These are phyloP conservation scores for Pseudanteris insignis DNA, from an alignment of 2,888 invertebrate species.

Conservation along the genomic window DNA sequence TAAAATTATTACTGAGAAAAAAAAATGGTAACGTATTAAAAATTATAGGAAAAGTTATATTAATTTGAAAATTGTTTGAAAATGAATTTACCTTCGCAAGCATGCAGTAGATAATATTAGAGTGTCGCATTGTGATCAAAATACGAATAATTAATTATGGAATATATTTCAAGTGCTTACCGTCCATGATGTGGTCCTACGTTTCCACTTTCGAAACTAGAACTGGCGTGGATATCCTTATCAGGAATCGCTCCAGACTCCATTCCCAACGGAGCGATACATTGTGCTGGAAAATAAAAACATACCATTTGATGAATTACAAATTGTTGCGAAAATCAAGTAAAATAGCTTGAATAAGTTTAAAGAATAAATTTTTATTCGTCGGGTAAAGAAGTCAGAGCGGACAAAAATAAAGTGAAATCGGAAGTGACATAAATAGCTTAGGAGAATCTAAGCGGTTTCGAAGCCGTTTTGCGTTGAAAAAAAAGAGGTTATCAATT, in stretches of 20 bases:
- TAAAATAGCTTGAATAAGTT: no score
- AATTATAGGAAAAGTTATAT: neutral
- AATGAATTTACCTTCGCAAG: no score
- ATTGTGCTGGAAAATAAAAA: slow-evolving; percentile 75
- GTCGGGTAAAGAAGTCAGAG: no score
- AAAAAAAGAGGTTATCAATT: slow-evolving; percentile 59
- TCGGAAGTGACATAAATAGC: slow-evolving; percentile 31
- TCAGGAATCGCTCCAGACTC: slow-evolving; percentile 83
- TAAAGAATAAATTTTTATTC: no score
- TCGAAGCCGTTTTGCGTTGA: slow-evolving; percentile 29
- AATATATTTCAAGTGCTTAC: no score
- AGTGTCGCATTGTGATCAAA: no score
- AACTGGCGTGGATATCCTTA: slow-evolving; percentile 83
- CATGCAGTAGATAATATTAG: no score
- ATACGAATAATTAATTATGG: no score
- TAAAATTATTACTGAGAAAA: no score
- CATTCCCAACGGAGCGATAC: slow-evolving; percentile 85
- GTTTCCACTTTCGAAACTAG: slow-evolving; percentile 84
- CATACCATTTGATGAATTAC: no score
- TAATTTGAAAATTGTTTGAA: neutral
- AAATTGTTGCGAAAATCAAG: no score
- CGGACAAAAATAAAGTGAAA: no score
- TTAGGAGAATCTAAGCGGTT: slow-evolving; percentile 35
- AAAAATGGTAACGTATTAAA: neutral
- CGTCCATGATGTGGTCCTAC: slow-evolving; percentile 88